Evolutionary conservation across 2,113 vertebrate genomes (phyloP).

Genomic region (Martes martes): DNA sequence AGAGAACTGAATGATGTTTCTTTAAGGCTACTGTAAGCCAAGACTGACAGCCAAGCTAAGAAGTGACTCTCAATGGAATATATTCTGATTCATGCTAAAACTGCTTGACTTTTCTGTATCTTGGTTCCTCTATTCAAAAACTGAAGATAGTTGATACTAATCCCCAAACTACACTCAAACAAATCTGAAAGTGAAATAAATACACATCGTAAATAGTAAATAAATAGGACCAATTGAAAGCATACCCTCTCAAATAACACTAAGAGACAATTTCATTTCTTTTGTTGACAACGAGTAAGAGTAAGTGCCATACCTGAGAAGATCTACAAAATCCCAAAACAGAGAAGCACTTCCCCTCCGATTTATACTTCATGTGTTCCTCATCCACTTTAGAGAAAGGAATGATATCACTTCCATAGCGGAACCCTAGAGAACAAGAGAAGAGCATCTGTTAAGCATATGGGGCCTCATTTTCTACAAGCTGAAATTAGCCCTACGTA

Average conservation of each 20-base stretch:
- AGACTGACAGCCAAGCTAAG: background rate
- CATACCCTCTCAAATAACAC: background rate
- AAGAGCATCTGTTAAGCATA: slow-evolving; percentile 75
- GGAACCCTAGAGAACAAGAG: slow-evolving; percentile 87
- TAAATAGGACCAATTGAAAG: background rate
- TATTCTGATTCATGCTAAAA: background rate
- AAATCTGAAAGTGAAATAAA: background rate
- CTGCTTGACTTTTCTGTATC: background rate
- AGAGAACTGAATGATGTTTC: background rate
- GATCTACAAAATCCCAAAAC: slow-evolving; percentile 93
- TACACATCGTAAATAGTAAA: background rate
- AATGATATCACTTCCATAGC: slow-evolving; percentile 96
- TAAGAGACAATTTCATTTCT: background rate
- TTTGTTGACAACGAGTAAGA: background rate
- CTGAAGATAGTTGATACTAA: background rate
- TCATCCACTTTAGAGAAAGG: slow-evolving; percentile 98
- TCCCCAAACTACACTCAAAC: background rate
- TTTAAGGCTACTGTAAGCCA: background rate
- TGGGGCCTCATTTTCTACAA: slow-evolving; percentile 62
- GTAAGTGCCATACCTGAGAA: slow-evolving; percentile 82
- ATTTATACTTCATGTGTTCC: slow-evolving; percentile 98
- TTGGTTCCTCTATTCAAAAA: slow-evolving; percentile 39
- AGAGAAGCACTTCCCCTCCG: slow-evolving; percentile 93
- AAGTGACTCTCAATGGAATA: background rate
- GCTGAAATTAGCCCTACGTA: slow-evolving; percentile 57